Conservation (phyloP, 2,888 invertebrate genomes). For the Tricholauxania praeusta region DNA sequence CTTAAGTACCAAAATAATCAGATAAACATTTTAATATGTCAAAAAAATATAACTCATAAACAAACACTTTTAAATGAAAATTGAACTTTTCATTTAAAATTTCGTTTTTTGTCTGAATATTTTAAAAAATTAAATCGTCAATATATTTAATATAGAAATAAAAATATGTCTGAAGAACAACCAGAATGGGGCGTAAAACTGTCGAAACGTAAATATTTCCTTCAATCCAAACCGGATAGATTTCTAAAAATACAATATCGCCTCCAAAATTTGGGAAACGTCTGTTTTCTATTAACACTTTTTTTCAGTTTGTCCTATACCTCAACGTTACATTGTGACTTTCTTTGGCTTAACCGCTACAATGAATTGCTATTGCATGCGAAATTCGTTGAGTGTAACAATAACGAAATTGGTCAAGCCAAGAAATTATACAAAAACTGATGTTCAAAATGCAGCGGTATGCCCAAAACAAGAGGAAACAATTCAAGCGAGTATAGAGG, state of each 20-base stretch:
- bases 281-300: neutral
- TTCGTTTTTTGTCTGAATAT: too few species aligned
- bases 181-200: slow-evolving; percentile 19
- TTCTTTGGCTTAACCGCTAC: slow-evolving; percentile 77
- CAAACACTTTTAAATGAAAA: too few species aligned
- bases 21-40: too few species aligned
- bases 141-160: too few species aligned
- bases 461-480: slow-evolving; percentile 20
- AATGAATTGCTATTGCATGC: slow-evolving; percentile 79
- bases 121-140: too few species aligned
- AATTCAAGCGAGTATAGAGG: neutral
- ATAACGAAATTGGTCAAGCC: slow-evolving; percentile 75
- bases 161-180: neutral
- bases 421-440: slow-evolving; percentile 19
- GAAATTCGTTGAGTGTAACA: slow-evolving; percentile 76
- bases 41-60: too few species aligned
- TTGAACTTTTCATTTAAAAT: too few species aligned
- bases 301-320: slow-evolving; percentile 72
- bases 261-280: neutral
- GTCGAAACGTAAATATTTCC: slow-evolving; percentile 18
- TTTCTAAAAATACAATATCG: too few species aligned
- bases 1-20: too few species aligned
- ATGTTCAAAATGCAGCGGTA: slow-evolving; percentile 24
- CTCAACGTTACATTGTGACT: slow-evolving; percentile 75
- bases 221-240: neutral